Conservation (phyloP, 2,888 invertebrate genomes). For the Drosophila anomelani region DNA sequence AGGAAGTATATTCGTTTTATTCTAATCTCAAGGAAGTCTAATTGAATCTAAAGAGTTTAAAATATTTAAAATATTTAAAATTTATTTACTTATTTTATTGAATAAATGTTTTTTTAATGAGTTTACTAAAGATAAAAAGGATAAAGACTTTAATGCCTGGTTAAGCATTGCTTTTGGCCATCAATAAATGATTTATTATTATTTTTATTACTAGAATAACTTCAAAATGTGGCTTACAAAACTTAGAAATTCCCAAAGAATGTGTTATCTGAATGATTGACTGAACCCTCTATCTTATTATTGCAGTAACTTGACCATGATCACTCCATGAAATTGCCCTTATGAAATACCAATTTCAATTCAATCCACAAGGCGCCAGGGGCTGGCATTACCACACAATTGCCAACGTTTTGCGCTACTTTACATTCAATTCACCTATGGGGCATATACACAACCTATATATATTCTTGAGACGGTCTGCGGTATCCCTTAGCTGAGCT, state of each 20-base stretch:
- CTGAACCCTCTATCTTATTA: neutral
- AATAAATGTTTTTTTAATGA: neutral
- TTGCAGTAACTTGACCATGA: slow-evolving; percentile 14
- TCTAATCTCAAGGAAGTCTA: neutral
- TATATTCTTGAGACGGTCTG: slow-evolving; percentile 26
- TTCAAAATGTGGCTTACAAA: neutral
- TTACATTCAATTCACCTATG: slow-evolving; percentile 38
- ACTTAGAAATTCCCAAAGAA: neutral
- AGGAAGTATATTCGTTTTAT: slow-evolving; percentile 27
- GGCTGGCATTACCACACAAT: slow-evolving; percentile 40
- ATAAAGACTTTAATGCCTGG: too few relatives aligned
- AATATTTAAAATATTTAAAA: too few relatives aligned
- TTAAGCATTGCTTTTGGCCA: neutral
- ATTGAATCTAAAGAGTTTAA: neutral
- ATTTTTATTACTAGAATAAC: too few relatives aligned
- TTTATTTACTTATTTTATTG: neutral
- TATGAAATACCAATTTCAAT: slow-evolving; percentile 43
- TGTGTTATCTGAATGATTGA: neutral
- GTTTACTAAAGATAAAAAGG: neutral
- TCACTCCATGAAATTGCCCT: slow-evolving; percentile 27
- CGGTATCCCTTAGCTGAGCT: slow-evolving; percentile 34
- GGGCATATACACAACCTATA: slow-evolving; percentile 8
- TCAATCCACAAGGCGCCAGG: slow-evolving; percentile 26
- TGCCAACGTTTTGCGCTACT: slow-evolving; percentile 38
- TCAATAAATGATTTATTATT: neutral